Percentiles rank a stretch among this genome's conserved stretches.
Evolutionary conservation across 1,140 invertebrate genomes (phyloP).

Genomic region (Andrena cerasifolii): DNA sequence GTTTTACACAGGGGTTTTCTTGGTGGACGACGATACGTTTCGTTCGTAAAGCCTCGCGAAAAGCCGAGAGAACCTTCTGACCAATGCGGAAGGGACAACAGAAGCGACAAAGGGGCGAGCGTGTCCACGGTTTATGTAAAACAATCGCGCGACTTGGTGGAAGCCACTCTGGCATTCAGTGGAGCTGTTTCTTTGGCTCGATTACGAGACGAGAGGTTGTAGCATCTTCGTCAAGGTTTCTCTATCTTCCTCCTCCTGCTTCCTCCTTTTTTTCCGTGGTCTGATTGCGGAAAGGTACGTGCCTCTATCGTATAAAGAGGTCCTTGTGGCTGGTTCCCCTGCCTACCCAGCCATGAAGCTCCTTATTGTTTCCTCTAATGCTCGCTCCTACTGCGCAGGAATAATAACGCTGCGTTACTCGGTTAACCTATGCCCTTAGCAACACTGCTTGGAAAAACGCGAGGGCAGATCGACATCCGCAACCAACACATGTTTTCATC

Average conservation of each 20-base stretch:
- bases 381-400: conserved; percentile 47
- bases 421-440: too few species aligned
- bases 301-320: conserved; percentile 18
- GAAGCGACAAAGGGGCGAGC: not conserved
- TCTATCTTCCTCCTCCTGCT: conserved; percentile 11
- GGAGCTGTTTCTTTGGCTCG: conserved; percentile 17
- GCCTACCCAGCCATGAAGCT: conserved; percentile 4
- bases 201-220: not conserved
- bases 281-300: conserved; percentile 42
- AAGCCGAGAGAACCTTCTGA: not conserved
- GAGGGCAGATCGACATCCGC: too few species aligned
- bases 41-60: too few species aligned
- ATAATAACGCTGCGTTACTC: conserved; percentile 57
- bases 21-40: not conserved
- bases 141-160: conserved; percentile 17
- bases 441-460: too few species aligned
- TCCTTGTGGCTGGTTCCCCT: not conserved
- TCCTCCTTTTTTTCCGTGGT: not conserved
- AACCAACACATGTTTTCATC: too few species aligned
- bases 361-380: conserved; percentile 56
- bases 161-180: not conserved
- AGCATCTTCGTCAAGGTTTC: not conserved
- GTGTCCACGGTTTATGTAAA: not conserved
- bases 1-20: not conserved
- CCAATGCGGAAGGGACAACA: not conserved